Conservation (phyloP, 1,140 invertebrate genomes). For the Cydia splendana region DNA sequence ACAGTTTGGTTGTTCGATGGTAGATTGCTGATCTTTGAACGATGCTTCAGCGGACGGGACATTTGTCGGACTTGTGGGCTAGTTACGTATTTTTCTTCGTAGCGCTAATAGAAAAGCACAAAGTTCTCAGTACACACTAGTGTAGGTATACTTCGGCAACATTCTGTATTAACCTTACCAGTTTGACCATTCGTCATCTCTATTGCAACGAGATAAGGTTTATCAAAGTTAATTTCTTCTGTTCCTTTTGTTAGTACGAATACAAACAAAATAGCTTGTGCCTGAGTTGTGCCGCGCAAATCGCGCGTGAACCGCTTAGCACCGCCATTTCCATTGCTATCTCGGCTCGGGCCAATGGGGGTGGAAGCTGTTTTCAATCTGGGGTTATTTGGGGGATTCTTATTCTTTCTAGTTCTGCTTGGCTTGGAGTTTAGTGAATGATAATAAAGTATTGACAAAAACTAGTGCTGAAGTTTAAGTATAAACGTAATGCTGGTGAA, state of each 20-base stretch:
- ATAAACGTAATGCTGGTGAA: too few relatives aligned
- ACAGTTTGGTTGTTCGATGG: constrained; percentile 1
- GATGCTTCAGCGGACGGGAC: background rate
- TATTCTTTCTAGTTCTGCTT: too few relatives aligned
- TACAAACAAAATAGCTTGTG: background rate
- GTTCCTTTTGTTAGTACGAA: too few relatives aligned
- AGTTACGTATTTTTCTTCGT: too few relatives aligned
- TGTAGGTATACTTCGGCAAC: background rate
- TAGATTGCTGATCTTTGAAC: background rate
- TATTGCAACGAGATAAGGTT: too few relatives aligned
- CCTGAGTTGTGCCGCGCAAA: background rate
- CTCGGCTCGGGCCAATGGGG: background rate
- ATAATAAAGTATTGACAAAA: too few relatives aligned
- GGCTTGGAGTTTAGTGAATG: too few relatives aligned
- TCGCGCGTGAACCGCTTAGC: constrained; percentile 9
- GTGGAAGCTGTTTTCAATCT: background rate
- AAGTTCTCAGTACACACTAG: too few relatives aligned
- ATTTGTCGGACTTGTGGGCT: background rate
- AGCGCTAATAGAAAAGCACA: too few relatives aligned
- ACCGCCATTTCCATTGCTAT: background rate
- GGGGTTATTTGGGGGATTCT: background rate
- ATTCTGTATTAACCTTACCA: background rate
- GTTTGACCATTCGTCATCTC: background rate
- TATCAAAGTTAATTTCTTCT: too few relatives aligned
- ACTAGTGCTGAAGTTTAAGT: too few relatives aligned